Conservation (phyloP, 1,140 invertebrate species). For the Drosophila ogumai region DNA sequence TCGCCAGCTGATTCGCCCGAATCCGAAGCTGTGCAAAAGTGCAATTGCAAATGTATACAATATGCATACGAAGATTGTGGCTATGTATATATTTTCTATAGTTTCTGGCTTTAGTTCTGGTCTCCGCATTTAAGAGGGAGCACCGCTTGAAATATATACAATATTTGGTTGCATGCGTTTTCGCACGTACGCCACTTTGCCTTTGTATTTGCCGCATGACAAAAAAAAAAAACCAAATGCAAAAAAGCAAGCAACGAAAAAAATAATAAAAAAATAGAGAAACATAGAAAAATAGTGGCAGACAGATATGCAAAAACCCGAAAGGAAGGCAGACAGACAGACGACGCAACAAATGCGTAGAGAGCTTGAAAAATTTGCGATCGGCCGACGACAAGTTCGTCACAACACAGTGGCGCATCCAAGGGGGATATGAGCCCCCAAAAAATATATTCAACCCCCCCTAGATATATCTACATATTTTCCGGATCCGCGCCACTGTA, state of each 20-base stretch:
- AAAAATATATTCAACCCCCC: neutral
- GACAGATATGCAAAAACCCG: slow-evolving; percentile 42
- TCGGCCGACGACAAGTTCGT: slow-evolving; percentile 35
- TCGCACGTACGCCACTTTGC: slow-evolving; percentile 81
- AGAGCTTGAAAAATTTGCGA: slow-evolving; percentile 17
- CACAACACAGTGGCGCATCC: neutral
- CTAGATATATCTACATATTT: neutral
- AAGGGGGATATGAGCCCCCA: neutral
- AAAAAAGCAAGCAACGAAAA: slow-evolving; percentile 32
- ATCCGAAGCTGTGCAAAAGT: slow-evolving; percentile 18
- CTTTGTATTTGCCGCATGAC: slow-evolving; percentile 51
- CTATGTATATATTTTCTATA: slow-evolving; percentile 5
- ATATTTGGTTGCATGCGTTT: slow-evolving; percentile 83
- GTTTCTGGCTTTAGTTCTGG: slow-evolving; percentile 45
- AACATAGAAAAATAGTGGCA: slow-evolving; percentile 14
- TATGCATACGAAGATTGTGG: slow-evolving; percentile 20
- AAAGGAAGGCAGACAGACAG: neutral
- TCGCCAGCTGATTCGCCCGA: slow-evolving; percentile 28
- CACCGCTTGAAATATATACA: slow-evolving; percentile 31
- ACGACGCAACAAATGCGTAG: slow-evolving; percentile 40
- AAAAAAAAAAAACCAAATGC: slow-evolving; percentile 17
- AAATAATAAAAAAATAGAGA: slow-evolving; percentile 7
- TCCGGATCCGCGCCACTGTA: too few relatives aligned
- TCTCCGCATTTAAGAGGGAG: slow-evolving; percentile 21
- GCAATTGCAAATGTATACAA: slow-evolving; percentile 15